Evolutionary conservation across 2,797 vertebrate genomes (phyloP), one percentile per base, ranked within the genome.

Genomic region (Allenopithecus nigroviridis): DNA sequence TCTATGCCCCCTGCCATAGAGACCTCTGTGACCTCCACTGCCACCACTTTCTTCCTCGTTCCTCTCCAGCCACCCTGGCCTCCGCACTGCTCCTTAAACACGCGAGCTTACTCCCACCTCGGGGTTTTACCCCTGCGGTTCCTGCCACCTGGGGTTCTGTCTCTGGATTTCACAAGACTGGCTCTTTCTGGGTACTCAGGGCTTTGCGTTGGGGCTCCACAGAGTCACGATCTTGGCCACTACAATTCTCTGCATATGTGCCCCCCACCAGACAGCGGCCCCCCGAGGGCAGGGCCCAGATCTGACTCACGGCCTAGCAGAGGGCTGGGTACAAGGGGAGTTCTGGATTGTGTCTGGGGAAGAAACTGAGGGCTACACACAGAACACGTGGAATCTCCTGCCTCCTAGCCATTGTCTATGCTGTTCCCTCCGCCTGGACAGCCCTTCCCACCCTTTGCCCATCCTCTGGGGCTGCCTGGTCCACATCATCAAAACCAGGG

Each of bases 361-460:
- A 43, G 19, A 21, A 36, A 5, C 41, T 19, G 17, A 33, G n/a
- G 0, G 33, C 57, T 12, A 6, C 9, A 4, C 17, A 1, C 24
- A 36, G 48, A 80, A 55, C 30, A 17, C 8, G 1, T 0, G n/a
- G 0, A 64, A 64, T 64, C 30, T 43, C 24, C 81, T 22, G 28
- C 68, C 17, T 22, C 28, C 41, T 43, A 36, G 57, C 50, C 16
- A 16, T 50, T 1, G 4, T 5, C 48, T 12, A 33, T 21, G 53
- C 72, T 78, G 39, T 68, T 61, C 43, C 91, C 61, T 24, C 16
- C 0, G 0, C 41, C 46, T 9, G 22, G 13, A 74, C 11, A 57
- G 30, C 48, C 70, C 76, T 36, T 59, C 39, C 26, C 16, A 4
- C 0, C 12, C 48, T 1, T 2, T 19, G 0, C n/a, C 12, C 0